Evolutionary conservation across 2,888 invertebrate genomes (phyloP).

Genomic region (Epistrophella euchroma): DNA sequence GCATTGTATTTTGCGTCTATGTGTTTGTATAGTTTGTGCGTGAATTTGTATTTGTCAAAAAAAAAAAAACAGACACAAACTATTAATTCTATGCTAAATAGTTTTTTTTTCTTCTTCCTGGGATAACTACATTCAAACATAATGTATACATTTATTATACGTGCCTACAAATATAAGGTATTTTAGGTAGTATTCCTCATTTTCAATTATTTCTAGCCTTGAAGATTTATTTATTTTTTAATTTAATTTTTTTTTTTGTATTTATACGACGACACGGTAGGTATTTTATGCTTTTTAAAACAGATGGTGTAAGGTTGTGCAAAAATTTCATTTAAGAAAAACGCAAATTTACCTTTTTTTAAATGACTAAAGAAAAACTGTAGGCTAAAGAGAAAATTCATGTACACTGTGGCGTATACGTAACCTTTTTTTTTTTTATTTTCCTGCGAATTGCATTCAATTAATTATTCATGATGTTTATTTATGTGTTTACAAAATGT

Average conservation of each 20-base stretch:
- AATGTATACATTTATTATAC: too few species aligned
- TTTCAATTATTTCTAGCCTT: slow-evolving; percentile 63
- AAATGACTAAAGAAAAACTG: background rate
- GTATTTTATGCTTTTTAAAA: slow-evolving; percentile 11
- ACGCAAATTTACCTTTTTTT: slow-evolving; percentile 44
- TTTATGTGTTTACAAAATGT: background rate
- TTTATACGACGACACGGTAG: background rate
- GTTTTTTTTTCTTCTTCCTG: slow-evolving; percentile 45
- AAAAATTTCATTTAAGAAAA: slow-evolving; percentile 44
- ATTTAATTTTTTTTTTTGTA: slow-evolving; percentile 3
- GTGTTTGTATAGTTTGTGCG: slow-evolving; percentile 11
- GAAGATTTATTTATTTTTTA: slow-evolving; percentile 24
- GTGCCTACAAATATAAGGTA: background rate
- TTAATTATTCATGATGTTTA: background rate
- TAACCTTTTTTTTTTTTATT: slow-evolving; percentile 26
- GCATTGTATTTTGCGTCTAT: background rate
- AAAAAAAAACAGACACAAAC: slow-evolving; percentile 2
- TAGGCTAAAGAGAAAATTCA: background rate
- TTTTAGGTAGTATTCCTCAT: slow-evolving; percentile 15
- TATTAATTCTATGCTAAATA: slow-evolving; percentile 56
- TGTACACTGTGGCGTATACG: slow-evolving; percentile 50
- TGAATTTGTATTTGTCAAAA: slow-evolving; percentile 15
- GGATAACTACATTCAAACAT: background rate
- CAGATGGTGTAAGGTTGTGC: background rate
- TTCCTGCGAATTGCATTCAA: background rate